Conservation (phyloP, 2,888 invertebrate species). For the Thumatha senex region DNA sequence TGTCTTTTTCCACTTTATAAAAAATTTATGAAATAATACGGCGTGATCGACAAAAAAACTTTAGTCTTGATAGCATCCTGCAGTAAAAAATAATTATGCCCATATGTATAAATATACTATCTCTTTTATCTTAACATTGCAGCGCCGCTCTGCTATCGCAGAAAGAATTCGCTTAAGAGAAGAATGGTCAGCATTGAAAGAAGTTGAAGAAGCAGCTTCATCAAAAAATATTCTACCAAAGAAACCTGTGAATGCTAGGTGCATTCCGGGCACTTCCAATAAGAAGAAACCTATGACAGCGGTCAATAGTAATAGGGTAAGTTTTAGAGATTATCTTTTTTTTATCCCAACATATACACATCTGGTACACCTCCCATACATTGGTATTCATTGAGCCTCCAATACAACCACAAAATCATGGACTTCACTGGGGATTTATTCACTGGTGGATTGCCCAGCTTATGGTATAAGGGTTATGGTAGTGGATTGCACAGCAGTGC, state of each 20-base stretch:
- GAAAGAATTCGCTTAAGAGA: conserved; percentile 64
- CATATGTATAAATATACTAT: too few species aligned
- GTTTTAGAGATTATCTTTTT: neutral
- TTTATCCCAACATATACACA: neutral
- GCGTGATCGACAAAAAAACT: too few species aligned
- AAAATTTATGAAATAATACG: too few species aligned
- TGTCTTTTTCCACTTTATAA: too few species aligned
- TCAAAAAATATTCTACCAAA: conserved; percentile 15
- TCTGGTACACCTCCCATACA: neutral
- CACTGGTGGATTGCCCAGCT: too few species aligned
- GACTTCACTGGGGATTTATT: too few species aligned
- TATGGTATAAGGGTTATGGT: too few species aligned
- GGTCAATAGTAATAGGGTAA: conserved; percentile 22
- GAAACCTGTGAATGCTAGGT: conserved; percentile 16
- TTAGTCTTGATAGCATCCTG: too few species aligned
- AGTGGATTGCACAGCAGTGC: too few species aligned
- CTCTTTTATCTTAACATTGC: conserved; percentile 24
- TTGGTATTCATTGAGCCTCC: too few species aligned
- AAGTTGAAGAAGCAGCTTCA: conserved; percentile 35
- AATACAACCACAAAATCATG: too few species aligned
- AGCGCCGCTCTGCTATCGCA: conserved; percentile 70
- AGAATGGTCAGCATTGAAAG: conserved; percentile 72
- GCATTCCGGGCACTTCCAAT: conserved; percentile 12
- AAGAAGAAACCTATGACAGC: conserved; percentile 7
- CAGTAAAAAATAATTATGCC: too few species aligned